Conservation (phyloP, 2,113 vertebrate species). For the Tor tambroides region DNA sequence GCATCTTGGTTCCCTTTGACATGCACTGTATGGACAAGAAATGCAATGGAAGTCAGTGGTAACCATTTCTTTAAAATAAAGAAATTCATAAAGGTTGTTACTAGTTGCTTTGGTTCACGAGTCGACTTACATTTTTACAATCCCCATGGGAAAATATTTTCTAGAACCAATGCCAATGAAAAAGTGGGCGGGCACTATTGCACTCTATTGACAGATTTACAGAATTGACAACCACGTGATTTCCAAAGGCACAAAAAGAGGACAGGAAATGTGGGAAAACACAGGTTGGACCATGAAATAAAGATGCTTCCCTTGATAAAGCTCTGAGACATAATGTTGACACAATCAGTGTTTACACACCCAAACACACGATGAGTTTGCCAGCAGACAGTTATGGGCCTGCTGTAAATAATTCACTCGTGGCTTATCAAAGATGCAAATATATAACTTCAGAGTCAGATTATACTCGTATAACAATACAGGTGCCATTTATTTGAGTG, state of each 20-base stretch:
- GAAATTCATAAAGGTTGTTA: too few relatives aligned
- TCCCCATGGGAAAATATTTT: background rate
- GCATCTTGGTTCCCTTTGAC: too few relatives aligned
- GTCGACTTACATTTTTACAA: background rate
- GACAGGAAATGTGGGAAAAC: slow-evolving; percentile 1
- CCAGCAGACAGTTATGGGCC: background rate
- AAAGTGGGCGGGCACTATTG: too few relatives aligned
- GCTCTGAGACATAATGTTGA: background rate
- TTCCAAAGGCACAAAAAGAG: background rate
- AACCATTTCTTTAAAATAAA: too few relatives aligned
- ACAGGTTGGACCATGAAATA: slow-evolving; percentile 1
- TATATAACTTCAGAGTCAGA: background rate
- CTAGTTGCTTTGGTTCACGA: too few relatives aligned
- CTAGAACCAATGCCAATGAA: background rate
- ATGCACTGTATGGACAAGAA: too few relatives aligned
- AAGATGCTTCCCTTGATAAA: slow-evolving; percentile 2
- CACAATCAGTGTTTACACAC: background rate
- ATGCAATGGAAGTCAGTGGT: too few relatives aligned
- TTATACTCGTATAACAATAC: background rate
- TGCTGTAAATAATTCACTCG: background rate
- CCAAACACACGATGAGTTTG: background rate
- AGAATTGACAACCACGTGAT: background rate
- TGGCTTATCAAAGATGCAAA: background rate
- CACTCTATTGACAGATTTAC: background rate
- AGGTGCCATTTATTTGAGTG: background rate